Evolutionary conservation across 53 echinoderm and acorn worm species (phyloP).

Genomic region (Arbacia lixula): DNA sequence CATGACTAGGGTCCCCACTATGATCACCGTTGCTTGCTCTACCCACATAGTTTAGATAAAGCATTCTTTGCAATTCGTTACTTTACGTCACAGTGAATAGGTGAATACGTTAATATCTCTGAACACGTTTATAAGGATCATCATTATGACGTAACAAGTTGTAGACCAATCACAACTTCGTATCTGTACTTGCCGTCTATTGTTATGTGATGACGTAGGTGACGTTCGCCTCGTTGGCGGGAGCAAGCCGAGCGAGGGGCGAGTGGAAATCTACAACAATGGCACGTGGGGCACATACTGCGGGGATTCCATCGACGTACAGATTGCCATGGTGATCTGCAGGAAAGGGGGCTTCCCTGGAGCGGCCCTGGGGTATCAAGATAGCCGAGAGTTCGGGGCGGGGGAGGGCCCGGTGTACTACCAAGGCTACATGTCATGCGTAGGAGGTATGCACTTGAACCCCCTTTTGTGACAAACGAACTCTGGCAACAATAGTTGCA

Average conservation of each 20-base stretch:
- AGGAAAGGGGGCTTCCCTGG: slow-evolving; percentile 35
- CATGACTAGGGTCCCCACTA: too few species aligned
- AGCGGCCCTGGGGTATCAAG: slow-evolving; percentile 7
- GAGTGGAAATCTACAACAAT: slow-evolving; percentile 29
- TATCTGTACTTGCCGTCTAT: background rate
- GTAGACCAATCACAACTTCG: background rate
- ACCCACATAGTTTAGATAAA: background rate
- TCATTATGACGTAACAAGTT: background rate
- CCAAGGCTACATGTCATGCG: slow-evolving; percentile 37
- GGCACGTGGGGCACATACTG: slow-evolving; percentile 41
- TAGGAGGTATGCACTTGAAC: slow-evolving; percentile 7
- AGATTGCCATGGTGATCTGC: slow-evolving; percentile 40
- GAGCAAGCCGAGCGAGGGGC: slow-evolving; percentile 13
- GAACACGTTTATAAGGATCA: background rate
- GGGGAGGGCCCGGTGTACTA: slow-evolving; percentile 38
- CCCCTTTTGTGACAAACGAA: too few species aligned
- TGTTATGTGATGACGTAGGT: background rate
- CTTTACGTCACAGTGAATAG: background rate
- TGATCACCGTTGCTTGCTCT: too few species aligned
- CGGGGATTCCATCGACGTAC: slow-evolving; percentile 24
- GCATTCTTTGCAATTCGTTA: background rate
- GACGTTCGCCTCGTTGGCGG: slow-evolving; percentile 32
- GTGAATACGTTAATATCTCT: background rate
- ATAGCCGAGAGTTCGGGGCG: slow-evolving; percentile 13
- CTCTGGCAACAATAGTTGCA: too few species aligned